A percentile compares a stretch with the other conserved stretches of the same genome.
Evolutionary conservation across 2,113 vertebrate genomes (phyloP).

Genomic region (Aix galericulata): DNA sequence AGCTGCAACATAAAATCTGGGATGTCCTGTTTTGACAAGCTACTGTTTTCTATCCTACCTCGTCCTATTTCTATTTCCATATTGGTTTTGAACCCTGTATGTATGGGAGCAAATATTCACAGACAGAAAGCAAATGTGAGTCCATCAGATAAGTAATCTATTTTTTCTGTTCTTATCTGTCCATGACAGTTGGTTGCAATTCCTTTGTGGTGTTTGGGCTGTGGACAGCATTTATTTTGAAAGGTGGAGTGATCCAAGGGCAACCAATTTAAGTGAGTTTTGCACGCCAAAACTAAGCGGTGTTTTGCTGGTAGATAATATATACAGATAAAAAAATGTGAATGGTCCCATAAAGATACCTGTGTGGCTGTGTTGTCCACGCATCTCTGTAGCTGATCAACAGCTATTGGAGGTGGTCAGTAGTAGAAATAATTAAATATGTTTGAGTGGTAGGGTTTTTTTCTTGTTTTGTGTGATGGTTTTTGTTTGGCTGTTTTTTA

Average conservation of each 20-base stretch:
- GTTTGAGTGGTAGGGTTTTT: not conserved
- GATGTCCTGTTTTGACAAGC: not conserved
- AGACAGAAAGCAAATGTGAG: constrained; percentile 11
- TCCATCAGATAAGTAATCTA: not conserved
- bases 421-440: not conserved
- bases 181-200: constrained; percentile 26
- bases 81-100: not conserved
- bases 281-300: not conserved
- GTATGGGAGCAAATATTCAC: not conserved
- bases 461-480: not conserved
- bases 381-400: not conserved
- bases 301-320: not conserved
- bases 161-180: constrained; percentile 24
- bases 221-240: constrained; percentile 25
- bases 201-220: constrained; percentile 16
- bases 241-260: not conserved
- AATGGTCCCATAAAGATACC: not conserved
- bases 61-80: constrained; percentile 38
- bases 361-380: not conserved
- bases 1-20: not conserved
- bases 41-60: not conserved
- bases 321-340: not conserved
- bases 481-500: not conserved
- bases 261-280: not conserved
- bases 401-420: not conserved